Evolutionary conservation across 2,797 vertebrate species (phyloP).

Genomic region (Luscinia megarhynchos): DNA sequence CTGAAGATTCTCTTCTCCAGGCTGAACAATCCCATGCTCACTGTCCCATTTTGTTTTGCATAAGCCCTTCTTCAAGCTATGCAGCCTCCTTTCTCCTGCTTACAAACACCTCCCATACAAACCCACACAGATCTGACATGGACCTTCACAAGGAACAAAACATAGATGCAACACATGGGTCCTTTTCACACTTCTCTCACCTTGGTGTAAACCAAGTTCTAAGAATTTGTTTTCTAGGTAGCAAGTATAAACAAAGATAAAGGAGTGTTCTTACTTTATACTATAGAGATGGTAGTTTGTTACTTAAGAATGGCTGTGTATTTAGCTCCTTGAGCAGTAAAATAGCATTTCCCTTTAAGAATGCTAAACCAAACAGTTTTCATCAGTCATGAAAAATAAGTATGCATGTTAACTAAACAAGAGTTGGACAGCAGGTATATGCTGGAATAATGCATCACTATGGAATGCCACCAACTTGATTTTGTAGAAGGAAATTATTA

Average conservation of each 20-base stretch:
- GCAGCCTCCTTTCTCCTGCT: not conserved
- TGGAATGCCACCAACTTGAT: not conserved
- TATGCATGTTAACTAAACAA: not conserved
- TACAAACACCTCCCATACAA: not conserved
- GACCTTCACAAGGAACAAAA: not conserved
- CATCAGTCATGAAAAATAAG: not conserved
- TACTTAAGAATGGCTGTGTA: not conserved
- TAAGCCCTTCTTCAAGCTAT: not conserved
- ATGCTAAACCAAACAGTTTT: not conserved
- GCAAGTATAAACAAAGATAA: not conserved
- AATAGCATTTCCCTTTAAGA: not conserved
- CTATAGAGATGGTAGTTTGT: not conserved
- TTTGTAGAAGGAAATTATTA: not conserved
- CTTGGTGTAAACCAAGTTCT: not conserved
- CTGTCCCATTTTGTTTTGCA: not conserved
- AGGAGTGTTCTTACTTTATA: not conserved
- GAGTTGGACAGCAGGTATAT: not conserved
- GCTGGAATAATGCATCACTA: not conserved
- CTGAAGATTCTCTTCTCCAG: not conserved
- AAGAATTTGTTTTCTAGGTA: conserved; percentile 2
- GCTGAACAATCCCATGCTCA: not conserved
- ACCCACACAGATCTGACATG: not conserved
- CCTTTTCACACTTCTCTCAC: not conserved
- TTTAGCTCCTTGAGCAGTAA: not conserved
- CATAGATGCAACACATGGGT: not conserved